Percentiles rank a stretch among this genome's conserved stretches.
Conservation (phyloP, 2,888 invertebrate genomes). For the Cotesia congregata region DNA sequence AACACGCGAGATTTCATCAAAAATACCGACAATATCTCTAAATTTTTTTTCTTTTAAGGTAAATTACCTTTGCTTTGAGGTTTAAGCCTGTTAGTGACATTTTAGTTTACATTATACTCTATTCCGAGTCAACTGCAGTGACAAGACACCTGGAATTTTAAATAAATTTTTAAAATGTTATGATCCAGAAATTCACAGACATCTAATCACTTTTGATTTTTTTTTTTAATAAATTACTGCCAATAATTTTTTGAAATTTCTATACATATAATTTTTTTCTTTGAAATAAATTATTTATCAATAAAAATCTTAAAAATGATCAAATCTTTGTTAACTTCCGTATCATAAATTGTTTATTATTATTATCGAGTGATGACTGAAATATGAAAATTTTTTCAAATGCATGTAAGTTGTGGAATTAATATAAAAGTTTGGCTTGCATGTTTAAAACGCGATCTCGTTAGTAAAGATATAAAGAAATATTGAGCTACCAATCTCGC, state of each 20-base stretch:
- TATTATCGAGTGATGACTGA: background rate
- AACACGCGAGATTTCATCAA: conserved; percentile 35
- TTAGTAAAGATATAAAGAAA: conserved; percentile 16
- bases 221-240: too few species aligned
- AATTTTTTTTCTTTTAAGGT: background rate
- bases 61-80: background rate
- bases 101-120: background rate
- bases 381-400: background rate
- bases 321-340: too few species aligned
- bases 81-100: background rate
- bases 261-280: too few species aligned
- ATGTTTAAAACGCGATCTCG: conserved; percentile 21
- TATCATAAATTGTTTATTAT: background rate
- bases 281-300: too few species aligned
- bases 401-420: background rate
- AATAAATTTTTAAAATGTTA: too few species aligned
- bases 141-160: too few species aligned
- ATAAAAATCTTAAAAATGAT: too few species aligned
- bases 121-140: background rate
- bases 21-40: conserved; percentile 6
- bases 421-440: background rate
- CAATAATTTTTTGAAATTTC: too few species aligned
- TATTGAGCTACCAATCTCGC: conserved; percentile 19
- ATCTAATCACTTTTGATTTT: too few species aligned
- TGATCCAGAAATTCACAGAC: too few species aligned